Percentiles rank a stretch among this genome's conserved stretches.
Evolutionary conservation across 2,113 vertebrate genomes (phyloP).

Genomic region (Cisticola juncidis): DNA sequence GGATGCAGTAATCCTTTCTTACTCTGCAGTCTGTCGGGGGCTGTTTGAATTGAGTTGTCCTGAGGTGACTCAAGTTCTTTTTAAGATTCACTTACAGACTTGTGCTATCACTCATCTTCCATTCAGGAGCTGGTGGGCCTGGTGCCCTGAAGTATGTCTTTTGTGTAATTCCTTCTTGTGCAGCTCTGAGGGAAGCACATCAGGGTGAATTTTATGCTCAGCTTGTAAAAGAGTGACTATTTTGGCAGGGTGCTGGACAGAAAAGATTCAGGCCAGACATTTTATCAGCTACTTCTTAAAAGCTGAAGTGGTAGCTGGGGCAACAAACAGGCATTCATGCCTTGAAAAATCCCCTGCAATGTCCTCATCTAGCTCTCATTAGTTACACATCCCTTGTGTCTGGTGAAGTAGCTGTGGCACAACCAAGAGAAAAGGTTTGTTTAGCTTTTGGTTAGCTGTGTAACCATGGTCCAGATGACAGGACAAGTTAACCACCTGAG

Average conservation of each 20-base stretch:
- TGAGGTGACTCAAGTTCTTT: not conserved
- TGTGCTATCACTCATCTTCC: not conserved
- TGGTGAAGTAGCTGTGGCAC: not conserved
- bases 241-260: not conserved
- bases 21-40: not conserved
- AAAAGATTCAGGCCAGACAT: not conserved
- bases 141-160: not conserved
- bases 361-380: not conserved
- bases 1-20: not conserved
- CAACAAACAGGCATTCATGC: not conserved
- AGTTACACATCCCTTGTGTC: rapidly evolving
- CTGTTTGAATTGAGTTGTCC: not conserved
- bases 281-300: not conserved
- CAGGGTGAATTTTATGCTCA: not conserved
- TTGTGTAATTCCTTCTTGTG: not conserved
- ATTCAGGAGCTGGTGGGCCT: not conserved
- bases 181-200: not conserved
- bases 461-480: not conserved
- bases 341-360: not conserved
- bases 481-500: not conserved
- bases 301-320: not conserved
- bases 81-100: not conserved
- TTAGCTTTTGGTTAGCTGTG: not conserved
- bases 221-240: not conserved
- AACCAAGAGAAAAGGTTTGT: not conserved